Evolutionary conservation across 92 coral and sea anemone genomes (phyloP).

Genomic region (Muricea muricata): DNA sequence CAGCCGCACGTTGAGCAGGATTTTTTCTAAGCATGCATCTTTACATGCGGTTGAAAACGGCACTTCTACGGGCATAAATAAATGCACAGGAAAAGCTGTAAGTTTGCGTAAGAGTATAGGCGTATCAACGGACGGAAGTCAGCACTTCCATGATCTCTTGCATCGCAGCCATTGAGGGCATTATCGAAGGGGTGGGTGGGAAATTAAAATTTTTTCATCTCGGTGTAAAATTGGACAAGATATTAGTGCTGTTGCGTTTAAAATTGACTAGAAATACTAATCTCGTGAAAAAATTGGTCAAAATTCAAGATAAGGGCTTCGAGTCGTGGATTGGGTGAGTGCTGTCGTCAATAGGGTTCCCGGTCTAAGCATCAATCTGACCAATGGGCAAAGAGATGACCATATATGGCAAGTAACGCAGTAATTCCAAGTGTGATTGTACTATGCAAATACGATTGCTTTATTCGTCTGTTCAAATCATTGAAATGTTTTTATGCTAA

Average conservation of each 20-base stretch:
- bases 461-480: slow-evolving; percentile 25
- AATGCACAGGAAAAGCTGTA: neutral
- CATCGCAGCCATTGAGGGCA: no score
- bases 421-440: neutral
- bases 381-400: slow-evolving; percentile 16
- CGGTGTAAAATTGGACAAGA: neutral
- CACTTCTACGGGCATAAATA: neutral
- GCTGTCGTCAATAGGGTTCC: neutral
- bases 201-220: neutral
- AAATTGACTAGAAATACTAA: no score
- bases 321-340: neutral
- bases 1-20: neutral
- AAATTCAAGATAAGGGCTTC: neutral
- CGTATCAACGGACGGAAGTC: slow-evolving; percentile 17
- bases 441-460: slow-evolving; percentile 27
- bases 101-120: neutral
- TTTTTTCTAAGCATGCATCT: neutral
- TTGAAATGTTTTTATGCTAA: neutral
- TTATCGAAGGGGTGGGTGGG: neutral
- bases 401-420: slow-evolving; percentile 6
- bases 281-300: neutral
- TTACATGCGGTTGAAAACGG: neutral
- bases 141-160: no score
- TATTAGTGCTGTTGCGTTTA: no score
- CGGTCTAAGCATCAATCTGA: slow-evolving; percentile 20